Evolutionary conservation across 2,797 vertebrate genomes (phyloP).

Genomic region (Petrocephalus sullivani): DNA sequence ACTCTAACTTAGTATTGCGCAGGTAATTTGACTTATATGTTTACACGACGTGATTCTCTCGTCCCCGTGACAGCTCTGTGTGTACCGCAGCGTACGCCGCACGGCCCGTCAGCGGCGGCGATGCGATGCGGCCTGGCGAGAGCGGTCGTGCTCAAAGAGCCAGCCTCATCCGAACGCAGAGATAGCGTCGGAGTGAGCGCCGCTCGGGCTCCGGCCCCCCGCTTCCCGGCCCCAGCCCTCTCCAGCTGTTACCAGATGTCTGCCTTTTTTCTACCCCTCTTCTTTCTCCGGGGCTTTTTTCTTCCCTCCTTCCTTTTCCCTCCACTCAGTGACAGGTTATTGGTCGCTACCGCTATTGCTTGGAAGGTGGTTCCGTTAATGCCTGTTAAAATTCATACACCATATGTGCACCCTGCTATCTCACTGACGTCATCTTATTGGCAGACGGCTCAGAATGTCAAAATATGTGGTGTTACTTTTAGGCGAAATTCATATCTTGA

Average conservation of each 20-base stretch:
- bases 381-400: neutral
- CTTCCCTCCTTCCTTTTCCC: neutral
- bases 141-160: slow-evolving; percentile 23
- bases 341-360: neutral
- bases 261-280: slow-evolving; percentile 24
- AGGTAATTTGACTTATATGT: neutral
- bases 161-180: slow-evolving; percentile 25
- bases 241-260: slow-evolving; percentile 52
- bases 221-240: slow-evolving; percentile 21
- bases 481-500: slow-evolving; percentile 8
- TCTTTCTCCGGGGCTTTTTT: slow-evolving; percentile 18
- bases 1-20: neutral
- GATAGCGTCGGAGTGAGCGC: slow-evolving; percentile 12
- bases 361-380: neutral
- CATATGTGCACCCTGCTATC: neutral
- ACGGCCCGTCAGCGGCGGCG: slow-evolving; percentile 25
- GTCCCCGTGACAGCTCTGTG: slow-evolving; percentile 15
- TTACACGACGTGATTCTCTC: slow-evolving; percentile 11
- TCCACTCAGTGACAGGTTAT: slow-evolving; percentile 14
- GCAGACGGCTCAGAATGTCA: neutral
- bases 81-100: neutral
- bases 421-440: neutral
- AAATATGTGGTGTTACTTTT: neutral
- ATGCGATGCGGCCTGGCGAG: slow-evolving; percentile 34
- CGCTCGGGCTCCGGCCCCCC: slow-evolving; percentile 25